Conservation (phyloP, 1,140 invertebrate species). For the Rhyacophila brunnea region DNA sequence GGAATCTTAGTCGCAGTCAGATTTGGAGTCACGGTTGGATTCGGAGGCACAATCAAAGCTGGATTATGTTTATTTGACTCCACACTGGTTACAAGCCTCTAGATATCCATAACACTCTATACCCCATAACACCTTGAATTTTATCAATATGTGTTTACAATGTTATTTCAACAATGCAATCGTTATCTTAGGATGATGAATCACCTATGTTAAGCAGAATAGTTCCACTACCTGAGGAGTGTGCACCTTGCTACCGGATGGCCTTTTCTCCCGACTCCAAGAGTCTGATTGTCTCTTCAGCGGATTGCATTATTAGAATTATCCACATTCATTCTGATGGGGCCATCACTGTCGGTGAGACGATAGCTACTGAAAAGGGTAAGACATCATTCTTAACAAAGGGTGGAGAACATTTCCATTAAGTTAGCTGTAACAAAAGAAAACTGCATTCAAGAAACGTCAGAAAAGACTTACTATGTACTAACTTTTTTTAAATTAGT, state of each 20-base stretch:
- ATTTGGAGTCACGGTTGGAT: too few species aligned
- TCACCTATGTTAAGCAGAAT: conserved; percentile 48
- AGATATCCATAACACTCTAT: background rate
- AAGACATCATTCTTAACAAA: background rate
- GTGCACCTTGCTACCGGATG: conserved; percentile 47
- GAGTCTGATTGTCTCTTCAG: conserved; percentile 40
- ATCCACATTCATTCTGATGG: conserved; percentile 47
- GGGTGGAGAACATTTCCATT: too few species aligned
- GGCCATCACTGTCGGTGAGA: conserved; percentile 42
- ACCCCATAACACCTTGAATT: background rate
- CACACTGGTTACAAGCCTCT: too few species aligned
- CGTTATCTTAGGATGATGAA: conserved; percentile 45
- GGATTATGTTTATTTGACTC: too few species aligned
- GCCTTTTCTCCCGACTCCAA: conserved; percentile 49
- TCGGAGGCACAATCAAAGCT: too few species aligned
- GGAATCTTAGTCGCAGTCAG: too few species aligned
- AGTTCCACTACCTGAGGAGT: conserved; percentile 43
- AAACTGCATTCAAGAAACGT: too few species aligned
- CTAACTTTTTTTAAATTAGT: too few species aligned
- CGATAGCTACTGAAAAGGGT: conserved; percentile 43
- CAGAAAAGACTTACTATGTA: too few species aligned
- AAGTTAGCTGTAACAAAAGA: too few species aligned
- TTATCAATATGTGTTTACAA: background rate
- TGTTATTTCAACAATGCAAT: conserved; percentile 2
- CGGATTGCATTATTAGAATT: conserved; percentile 38